Percentiles rank a stretch among this genome's conserved stretches.
Conservation (phyloP, 2,888 invertebrate genomes). For the Morpho deidamia region DNA sequence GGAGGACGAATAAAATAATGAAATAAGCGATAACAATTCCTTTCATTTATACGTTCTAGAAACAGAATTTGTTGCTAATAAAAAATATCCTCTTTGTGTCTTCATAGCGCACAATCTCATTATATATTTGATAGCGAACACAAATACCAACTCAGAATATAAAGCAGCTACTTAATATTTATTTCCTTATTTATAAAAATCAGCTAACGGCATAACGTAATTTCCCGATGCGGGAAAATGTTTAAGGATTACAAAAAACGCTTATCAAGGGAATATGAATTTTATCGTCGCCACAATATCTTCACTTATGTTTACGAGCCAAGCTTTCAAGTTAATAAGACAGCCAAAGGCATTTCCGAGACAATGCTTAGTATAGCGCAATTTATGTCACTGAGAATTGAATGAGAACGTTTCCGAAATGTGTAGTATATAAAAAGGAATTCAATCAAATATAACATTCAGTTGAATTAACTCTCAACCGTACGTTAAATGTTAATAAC, state of each 20-base stretch:
- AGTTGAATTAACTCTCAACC: too few species aligned
- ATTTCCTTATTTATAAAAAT: constrained; percentile 8
- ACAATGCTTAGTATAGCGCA: constrained; percentile 16
- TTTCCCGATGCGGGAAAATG: constrained; percentile 6
- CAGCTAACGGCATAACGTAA: constrained; percentile 5
- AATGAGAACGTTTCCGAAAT: too few species aligned
- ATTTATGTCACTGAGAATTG: constrained; percentile 3
- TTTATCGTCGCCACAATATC: constrained; percentile 28
- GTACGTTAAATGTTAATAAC: too few species aligned
- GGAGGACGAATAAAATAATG: too few species aligned
- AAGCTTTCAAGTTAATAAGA: constrained; percentile 52
- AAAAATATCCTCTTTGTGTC: too few species aligned
- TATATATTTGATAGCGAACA: constrained; percentile 1
- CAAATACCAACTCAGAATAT: background rate
- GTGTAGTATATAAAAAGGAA: too few species aligned
- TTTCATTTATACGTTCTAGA: too few species aligned
- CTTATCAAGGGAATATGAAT: constrained; percentile 25
- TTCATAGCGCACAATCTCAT: background rate
- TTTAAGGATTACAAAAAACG: constrained; percentile 18
- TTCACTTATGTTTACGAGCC: constrained; percentile 30
- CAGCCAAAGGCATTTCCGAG: constrained; percentile 31
- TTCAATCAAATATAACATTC: too few species aligned
- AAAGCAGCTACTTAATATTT: constrained; percentile 4
- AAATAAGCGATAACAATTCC: too few species aligned
- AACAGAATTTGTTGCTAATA: too few species aligned